Base-by-base conservation (phyloP, 2,797 vertebrate genomes). In the Melopsittacus undulatus region DNA sequence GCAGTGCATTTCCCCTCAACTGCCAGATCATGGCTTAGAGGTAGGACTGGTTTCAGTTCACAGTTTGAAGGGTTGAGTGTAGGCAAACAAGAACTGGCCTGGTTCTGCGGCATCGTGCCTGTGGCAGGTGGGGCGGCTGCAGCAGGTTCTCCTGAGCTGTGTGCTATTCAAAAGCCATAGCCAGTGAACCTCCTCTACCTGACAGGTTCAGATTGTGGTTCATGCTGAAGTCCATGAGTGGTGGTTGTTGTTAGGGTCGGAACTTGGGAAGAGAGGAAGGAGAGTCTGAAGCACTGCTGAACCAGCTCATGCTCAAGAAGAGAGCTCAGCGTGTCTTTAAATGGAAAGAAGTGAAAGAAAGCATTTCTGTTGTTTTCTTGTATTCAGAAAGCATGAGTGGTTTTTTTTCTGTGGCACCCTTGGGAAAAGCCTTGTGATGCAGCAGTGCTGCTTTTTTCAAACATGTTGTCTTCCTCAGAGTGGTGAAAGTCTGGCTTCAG, bases 401-500 rank as follows among this genome's bases (percentile, higher is more conserved):
- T 20, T 23, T 2, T 64, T 17, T 11, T 20, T 21, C 8, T 43
- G 10, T 59, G 23, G 38, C 18, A 13, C 79, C 59, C 61, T 36
- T 0, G 32, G 80, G 87, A 94, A 51, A 18, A 63, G 59, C 48
- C 49, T 46, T 3, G 63, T 82, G 75, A 52, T 76, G 91, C 80
- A 73, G 74, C 81, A 38, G 27, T n/a, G 76, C 52, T 48, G 88
- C 70, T 61, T 63, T 68, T 51, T 56, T 42, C 95, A 30, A 74
- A 68, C 49, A 10, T 9, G 5, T 68, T 29, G 61, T 74, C 72
- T 85, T 89, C 64, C 87, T 75, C 63, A 3, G 86, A 75, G 82
- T 82, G 89, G 81, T 62, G 43, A 10, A 9, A 91, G 54, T 4
- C 89, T 85, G 87, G 79, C 89, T 95, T 8, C 59, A 16, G 69